phyloP scores from a whole-genome alignment of 2,797 vertebrate genomes.

The Phrynocephalus guinanensis region DNA sequence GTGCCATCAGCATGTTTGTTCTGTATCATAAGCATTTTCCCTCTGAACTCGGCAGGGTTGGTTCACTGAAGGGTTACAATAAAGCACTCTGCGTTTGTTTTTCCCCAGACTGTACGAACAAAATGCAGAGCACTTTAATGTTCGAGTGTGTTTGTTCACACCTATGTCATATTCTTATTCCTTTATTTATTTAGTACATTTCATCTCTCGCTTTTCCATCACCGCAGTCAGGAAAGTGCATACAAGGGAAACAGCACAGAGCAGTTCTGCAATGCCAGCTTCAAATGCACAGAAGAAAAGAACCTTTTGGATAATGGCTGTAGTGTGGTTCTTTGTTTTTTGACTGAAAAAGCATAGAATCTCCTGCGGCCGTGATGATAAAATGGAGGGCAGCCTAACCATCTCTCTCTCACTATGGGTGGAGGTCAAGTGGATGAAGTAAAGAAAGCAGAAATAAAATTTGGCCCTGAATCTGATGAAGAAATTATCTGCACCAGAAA shows the following conservation, averaged over 20 bases:
- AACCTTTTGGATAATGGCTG: neutral
- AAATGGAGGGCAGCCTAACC: neutral
- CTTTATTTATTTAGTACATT: neutral
- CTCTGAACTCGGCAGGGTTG: constrained; percentile 38
- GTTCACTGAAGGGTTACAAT: constrained; percentile 34
- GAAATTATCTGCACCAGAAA: neutral
- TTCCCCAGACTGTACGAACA: neutral
- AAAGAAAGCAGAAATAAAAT: neutral
- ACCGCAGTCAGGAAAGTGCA: neutral
- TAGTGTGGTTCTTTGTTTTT: neutral
- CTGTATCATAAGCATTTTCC: constrained; percentile 35
- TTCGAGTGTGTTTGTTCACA: neutral
- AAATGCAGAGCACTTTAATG: neutral
- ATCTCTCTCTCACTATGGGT: neutral
- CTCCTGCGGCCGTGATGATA: neutral
- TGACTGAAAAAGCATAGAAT: neutral
- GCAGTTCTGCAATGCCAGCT: neutral
- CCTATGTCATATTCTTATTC: neutral
- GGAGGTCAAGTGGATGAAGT: neutral
- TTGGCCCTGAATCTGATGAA: neutral
- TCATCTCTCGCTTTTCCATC: neutral
- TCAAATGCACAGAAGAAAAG: neutral
- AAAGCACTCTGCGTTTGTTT: neutral
- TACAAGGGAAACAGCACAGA: neutral
- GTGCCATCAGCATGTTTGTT: constrained; percentile 20